Base-by-base conservation (phyloP, 1,140 invertebrate species). In the Sycophaga agraensis region DNA sequence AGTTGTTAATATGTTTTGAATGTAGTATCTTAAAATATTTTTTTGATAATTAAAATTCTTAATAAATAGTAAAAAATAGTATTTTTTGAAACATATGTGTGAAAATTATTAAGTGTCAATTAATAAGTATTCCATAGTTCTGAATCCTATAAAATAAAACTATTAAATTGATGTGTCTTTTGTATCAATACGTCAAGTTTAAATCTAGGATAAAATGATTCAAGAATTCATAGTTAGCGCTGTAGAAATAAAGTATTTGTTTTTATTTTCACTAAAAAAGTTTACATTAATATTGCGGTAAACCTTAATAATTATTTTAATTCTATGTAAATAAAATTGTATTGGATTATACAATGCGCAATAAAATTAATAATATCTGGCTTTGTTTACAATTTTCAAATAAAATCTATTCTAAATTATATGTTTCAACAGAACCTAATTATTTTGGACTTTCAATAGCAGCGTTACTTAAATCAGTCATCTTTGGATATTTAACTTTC, bases 401-500 rank as follows among this genome's bases (percentile, higher is more conserved):
- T 63, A 50, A 56, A 63, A 45, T 34, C 46, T 57, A 43, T 56
- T 57, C 31, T 56, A 62, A 49, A 50, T 50, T 40, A 51, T 34
- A 26, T 39, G 4, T 58, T 28, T 16, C 2, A 7, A 17, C 2
- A 17, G 40, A 37, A 26, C 22, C 39, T 59, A 67, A 67, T 82
- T 82, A 91, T 82, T 91, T 90, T 61, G 88, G 83, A 63, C 86
- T 86, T 65, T 93, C 91, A 73, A 95, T 89, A 0, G 86, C 88
- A 17, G 91, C 91, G 66, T 85, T 88, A 16, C 91, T 89, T 17
- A 96, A 80, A 72, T 96, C 91, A 14, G 89, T 92, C 92, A 97
- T 94, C 81, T 93, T 93, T 1, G 93, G 92, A 76, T 94, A 97
- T 77, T 91, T 93, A 1, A 93, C 88, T 82, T 94, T 94, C 72